These are phyloP conservation scores for Girardinichthys multiradiatus DNA, from an alignment of 2,113 vertebrate genomes.

Conservation along the genomic window DNA sequence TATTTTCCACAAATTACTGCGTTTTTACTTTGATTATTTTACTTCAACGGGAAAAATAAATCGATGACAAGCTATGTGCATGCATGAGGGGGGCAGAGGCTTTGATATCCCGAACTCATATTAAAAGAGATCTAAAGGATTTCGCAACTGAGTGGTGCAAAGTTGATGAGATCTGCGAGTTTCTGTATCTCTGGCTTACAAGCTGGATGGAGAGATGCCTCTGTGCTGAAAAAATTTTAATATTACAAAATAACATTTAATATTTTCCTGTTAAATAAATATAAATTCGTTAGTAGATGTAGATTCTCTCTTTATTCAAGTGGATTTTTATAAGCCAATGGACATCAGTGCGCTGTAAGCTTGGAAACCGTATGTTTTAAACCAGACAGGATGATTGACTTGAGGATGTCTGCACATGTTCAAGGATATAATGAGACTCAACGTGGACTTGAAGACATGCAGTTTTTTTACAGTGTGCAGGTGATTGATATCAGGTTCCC, in stretches of 20 bases:
- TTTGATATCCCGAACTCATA: conserved; percentile 56
- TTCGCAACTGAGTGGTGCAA: conserved; percentile 68
- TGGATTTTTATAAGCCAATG: neutral
- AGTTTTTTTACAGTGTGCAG: conserved; percentile 45
- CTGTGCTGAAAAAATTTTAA: conserved; percentile 21
- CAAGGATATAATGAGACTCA: conserved; percentile 1
- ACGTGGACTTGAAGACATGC: neutral
- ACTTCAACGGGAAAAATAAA: neutral
- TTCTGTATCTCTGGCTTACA: conserved; percentile 28
- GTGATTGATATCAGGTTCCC: conserved; percentile 48
- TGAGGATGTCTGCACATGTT: neutral
- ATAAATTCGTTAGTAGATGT: neutral
- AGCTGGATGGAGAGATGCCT: conserved; percentile 51
- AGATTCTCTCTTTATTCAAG: neutral
- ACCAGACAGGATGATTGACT: neutral
- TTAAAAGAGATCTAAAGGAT: conserved; percentile 65
- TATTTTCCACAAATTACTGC: conserved; percentile 8
- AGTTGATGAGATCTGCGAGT: conserved; percentile 62
- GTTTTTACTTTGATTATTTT: conserved; percentile 4
- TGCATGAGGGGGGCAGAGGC: conserved; percentile 17
- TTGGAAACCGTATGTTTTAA: no score
- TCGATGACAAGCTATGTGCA: conserved; percentile 14
- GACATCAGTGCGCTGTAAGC: no score
- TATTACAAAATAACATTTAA: neutral
- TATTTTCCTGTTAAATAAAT: neutral